Base-by-base conservation (phyloP, 2,797 vertebrate species). In the Sternarchorhynchus goeldii region DNA sequence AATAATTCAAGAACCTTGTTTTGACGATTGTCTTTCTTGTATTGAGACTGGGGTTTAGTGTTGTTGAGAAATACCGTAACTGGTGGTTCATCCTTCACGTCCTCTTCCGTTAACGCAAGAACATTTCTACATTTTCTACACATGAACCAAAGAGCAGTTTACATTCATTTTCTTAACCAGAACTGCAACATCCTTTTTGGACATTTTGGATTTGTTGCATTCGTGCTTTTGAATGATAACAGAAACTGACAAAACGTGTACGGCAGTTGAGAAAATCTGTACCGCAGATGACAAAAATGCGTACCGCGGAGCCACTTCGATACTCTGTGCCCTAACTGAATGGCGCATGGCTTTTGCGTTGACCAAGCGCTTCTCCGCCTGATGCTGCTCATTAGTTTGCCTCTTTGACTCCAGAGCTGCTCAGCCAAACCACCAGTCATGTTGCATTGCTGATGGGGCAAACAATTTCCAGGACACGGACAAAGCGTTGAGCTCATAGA, bases 301-400 rank as follows among this genome's bases (percentile, higher is more conserved):
- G 50, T 56, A 55, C 25, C 50, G 5, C 50, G 10, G 29, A n/a
- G 50, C 17, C n/a, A 56, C 55, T 70, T 25, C 67, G 7, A 20
- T 34, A 34, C 17, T n/a, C 67, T 18, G 45, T 53, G 65, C 45
- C 31, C 31, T 20, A 50, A 67, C 41, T 69, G 53, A 69, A 32
- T 31, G 66, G 66, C 53, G 25, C 67, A 56, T 70, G 67, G 25
- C 32, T 56, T 70, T 70, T 20, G 29, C 32, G 25, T 70, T 70
- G 67, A 32, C 50, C 67, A 70, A 70, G 50, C 67, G 56, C 67
- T 70, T 55, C 50, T 56, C 67, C 41, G 53, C 66, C 66, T 68
- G 50, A 70, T 56, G 31, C 50, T 1, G 8, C 50, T 56, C 55
- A 70, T 70, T 55, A 56, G 50, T 56, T 56, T 56, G 67, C 12